Evolutionary conservation across 2,113 vertebrate species (phyloP).

Genomic region (Sturnira hondurensis): DNA sequence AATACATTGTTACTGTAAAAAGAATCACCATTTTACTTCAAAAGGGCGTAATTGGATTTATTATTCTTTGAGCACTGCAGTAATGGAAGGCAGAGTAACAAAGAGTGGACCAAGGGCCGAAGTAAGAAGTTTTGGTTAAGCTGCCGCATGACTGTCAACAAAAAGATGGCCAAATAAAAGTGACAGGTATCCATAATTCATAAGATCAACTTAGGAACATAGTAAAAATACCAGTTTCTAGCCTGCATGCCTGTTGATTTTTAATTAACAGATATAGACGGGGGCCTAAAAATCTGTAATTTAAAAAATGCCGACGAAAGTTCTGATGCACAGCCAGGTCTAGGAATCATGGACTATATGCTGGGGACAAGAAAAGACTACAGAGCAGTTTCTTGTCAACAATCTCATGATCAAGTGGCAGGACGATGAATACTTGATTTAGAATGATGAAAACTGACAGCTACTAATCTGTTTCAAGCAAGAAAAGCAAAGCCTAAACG

Average conservation of each 20-base stretch:
- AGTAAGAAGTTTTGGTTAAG: not conserved
- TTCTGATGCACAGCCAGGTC: not conserved
- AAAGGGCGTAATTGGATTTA: not conserved
- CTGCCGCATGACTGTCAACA: not conserved
- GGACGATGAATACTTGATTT: not conserved
- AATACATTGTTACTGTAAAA: not conserved
- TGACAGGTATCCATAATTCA: not conserved
- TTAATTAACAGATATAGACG: not conserved
- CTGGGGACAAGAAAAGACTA: not conserved
- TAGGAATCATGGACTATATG: not conserved
- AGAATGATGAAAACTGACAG: not conserved
- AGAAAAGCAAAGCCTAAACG: not conserved
- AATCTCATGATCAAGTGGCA: not conserved
- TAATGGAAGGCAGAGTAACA: not conserved
- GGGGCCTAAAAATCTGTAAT: not conserved
- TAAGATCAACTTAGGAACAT: not conserved
- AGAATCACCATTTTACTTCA: not conserved
- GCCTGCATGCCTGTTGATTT: not conserved
- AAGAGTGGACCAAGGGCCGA: not conserved
- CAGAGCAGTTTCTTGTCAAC: not conserved
- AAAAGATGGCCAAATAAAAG: not conserved
- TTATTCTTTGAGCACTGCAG: not conserved
- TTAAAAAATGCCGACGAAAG: not conserved
- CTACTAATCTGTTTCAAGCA: not conserved
- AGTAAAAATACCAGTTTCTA: not conserved